These are phyloP conservation scores for Gyrodactylus bullatarudis DNA, from an alignment of 1,140 invertebrate genomes.

Conservation along the genomic window DNA sequence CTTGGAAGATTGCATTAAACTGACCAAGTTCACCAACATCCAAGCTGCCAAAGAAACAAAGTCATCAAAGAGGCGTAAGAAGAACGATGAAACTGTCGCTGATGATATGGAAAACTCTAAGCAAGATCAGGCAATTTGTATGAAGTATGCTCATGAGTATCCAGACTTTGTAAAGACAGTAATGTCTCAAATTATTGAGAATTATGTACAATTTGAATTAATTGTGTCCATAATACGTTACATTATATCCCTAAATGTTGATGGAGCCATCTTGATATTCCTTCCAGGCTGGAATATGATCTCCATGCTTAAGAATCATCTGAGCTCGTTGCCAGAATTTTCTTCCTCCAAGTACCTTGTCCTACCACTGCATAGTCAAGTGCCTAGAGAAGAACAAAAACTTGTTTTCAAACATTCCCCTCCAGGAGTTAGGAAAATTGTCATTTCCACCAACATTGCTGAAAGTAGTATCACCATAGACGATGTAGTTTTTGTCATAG, in stretches of 20 bases:
- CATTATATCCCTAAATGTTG: constrained; percentile 33
- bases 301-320: constrained; percentile 49
- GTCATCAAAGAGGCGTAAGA: constrained; percentile 31
- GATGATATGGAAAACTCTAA: constrained; percentile 1
- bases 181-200: constrained; percentile 20
- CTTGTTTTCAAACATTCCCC: constrained; percentile 19
- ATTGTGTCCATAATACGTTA: constrained; percentile 18
- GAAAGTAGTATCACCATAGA: constrained; percentile 23
- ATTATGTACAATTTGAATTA: background rate
- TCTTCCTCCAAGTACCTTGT: constrained; percentile 21
- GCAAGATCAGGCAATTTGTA: constrained; percentile 19
- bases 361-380: constrained; percentile 20
- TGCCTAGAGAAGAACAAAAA: constrained; percentile 20
- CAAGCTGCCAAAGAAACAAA: constrained; percentile 21
- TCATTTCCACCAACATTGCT: constrained; percentile 24
- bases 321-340: constrained; percentile 39
- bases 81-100: constrained; percentile 29
- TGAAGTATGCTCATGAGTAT: constrained; percentile 17
- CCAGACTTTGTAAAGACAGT: constrained; percentile 28
- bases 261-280: constrained; percentile 26
- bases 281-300: constrained; percentile 31
- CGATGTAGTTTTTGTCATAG: constrained; percentile 21
- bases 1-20: constrained; percentile 49
- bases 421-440: constrained; percentile 20
- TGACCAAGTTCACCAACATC: constrained; percentile 41